Evolutionary conservation across 2,888 invertebrate species (phyloP), one percentile per base, ranked within the genome.

Genomic region (Phoenoteleia sp.): DNA sequence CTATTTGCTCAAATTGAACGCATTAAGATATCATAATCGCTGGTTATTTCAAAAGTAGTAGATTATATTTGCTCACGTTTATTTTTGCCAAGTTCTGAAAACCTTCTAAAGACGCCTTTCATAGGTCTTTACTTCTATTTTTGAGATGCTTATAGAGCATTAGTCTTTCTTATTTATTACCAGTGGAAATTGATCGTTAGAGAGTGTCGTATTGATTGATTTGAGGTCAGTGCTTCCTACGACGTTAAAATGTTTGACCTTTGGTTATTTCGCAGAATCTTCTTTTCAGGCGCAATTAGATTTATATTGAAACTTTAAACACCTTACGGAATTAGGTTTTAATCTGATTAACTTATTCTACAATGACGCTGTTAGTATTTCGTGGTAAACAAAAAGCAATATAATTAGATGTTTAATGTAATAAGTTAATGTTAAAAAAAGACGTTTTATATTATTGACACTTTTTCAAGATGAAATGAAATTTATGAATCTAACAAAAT

Each of bases 341-440:
- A 67, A 67, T 36, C 67, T 56, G 52, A 69, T 69, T 69, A 25
- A 39, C 21, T 49, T 52, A 49, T 66, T 66, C 21, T n/a, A 36
- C 13, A 62, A 47, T 47, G 13, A 29, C 11, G 25, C 29, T 19
- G 29, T 64, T 64, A 47, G 47, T 29, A 29, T 29, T 11, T 2
- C 19, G 17, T 47, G 19, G 45, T 19, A 64, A 29, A 29, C 27
- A 19, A 15, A 45, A 45, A 15, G 23, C n/a, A 13, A 42, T 4
- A 19, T 6, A 23, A 2, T 21, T 21, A 11, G 23, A 15, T 21
- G 36, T 13, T 36, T 36, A 36, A 36, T 36, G 6, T 11, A 36
- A 45, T 45, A n/a, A n/a, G n/a, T n/a, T n/a, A n/a, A n/a, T n/a
- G n/a, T n/a, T n/a, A n/a, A n/a, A n/a, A n/a, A n/a, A n/a, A n/a